Evolutionary conservation across 2,888 invertebrate species (phyloP).

Genomic region (Limenitis camilla): DNA sequence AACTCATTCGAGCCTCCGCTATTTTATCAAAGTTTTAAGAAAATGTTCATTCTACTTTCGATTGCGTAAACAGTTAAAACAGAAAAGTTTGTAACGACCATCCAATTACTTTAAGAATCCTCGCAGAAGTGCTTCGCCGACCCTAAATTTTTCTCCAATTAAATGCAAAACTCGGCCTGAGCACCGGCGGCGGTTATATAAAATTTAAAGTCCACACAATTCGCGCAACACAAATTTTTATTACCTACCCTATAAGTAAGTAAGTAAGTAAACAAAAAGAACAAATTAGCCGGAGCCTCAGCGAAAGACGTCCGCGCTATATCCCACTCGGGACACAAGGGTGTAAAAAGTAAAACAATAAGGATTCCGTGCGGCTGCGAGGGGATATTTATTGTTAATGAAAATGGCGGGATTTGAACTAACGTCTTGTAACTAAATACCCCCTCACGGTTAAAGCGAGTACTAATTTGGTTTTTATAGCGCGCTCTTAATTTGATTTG

Average conservation of each 20-base stretch:
- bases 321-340: slow-evolving; percentile 68
- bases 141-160: slow-evolving; percentile 72
- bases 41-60: slow-evolving; percentile 28
- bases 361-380: slow-evolving; percentile 69
- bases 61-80: slow-evolving; percentile 58
- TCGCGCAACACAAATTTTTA: slow-evolving; percentile 75
- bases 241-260: slow-evolving; percentile 65
- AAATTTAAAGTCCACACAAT: slow-evolving; percentile 73
- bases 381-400: slow-evolving; percentile 76
- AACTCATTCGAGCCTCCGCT: slow-evolving; percentile 5
- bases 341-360: slow-evolving; percentile 76
- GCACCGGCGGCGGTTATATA: slow-evolving; percentile 67
- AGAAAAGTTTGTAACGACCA: slow-evolving; percentile 68
- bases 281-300: slow-evolving; percentile 64
- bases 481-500: slow-evolving; percentile 75
- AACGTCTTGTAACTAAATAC: slow-evolving; percentile 76
- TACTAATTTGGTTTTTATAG: slow-evolving; percentile 77
- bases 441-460: slow-evolving; percentile 74
- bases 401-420: slow-evolving; percentile 75
- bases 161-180: slow-evolving; percentile 68
- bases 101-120: slow-evolving; percentile 72
- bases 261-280: slow-evolving; percentile 70
- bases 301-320: slow-evolving; percentile 55
- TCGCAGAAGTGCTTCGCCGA: slow-evolving; percentile 68
- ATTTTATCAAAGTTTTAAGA: slow-evolving; percentile 8